Evolutionary conservation across 2,113 vertebrate genomes (phyloP).

Genomic region (Pogonocichla stellata): DNA sequence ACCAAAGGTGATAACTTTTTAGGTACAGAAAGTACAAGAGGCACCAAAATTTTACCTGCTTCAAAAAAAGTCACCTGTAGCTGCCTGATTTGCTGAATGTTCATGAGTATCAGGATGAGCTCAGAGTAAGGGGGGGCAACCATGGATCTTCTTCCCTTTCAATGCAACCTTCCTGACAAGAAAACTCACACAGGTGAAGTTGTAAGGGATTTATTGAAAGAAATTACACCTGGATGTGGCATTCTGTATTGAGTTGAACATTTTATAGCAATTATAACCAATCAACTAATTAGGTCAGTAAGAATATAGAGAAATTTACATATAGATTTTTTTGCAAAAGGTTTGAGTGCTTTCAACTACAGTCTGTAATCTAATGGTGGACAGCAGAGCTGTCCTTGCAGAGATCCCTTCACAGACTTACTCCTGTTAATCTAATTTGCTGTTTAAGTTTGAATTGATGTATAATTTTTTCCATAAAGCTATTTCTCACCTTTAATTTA

Average conservation of each 20-base stretch:
- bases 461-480: background rate
- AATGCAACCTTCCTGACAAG: background rate
- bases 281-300: background rate
- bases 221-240: background rate
- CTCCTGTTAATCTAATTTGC: background rate
- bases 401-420: background rate
- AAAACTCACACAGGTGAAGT: background rate
- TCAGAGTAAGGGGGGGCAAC: background rate
- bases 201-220: background rate
- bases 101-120: background rate
- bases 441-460: background rate
- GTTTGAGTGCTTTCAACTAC: background rate
- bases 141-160: background rate
- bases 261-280: background rate
- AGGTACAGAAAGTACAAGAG: background rate
- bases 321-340: background rate
- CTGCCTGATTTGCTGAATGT: background rate
- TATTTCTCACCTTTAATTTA: background rate
- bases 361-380: background rate
- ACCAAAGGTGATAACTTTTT: background rate
- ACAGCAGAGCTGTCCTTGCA: background rate
- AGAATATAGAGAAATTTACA: background rate
- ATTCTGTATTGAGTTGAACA: background rate
- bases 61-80: background rate
- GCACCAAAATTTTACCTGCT: background rate